These are phyloP conservation scores for Anastatus disparis DNA, from an alignment of 1,140 invertebrate genomes.

Conservation along the genomic window DNA sequence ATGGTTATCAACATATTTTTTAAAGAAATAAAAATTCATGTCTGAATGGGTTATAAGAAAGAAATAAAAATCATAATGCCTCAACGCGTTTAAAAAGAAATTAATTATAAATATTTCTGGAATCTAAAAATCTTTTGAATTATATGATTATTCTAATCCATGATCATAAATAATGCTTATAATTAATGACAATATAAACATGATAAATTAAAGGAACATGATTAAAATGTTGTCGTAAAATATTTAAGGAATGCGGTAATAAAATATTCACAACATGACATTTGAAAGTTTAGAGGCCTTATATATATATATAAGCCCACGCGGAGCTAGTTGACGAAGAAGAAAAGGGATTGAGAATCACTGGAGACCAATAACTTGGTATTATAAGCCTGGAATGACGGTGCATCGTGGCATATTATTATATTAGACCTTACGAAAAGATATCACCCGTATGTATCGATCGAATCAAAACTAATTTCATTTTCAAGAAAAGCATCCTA, in stretches of 20 bases:
- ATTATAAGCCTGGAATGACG: constrained; percentile 52
- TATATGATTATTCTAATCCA: too few relatives aligned
- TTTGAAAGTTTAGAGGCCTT: not conserved
- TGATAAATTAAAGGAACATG: not conserved
- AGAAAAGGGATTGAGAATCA: constrained; percentile 41
- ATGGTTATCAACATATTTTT: too few relatives aligned
- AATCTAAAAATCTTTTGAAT: too few relatives aligned
- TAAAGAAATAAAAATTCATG: too few relatives aligned
- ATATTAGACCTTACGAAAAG: constrained; percentile 47
- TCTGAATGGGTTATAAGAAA: too few relatives aligned
- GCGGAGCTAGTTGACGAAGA: not conserved
- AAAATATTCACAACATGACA: not conserved
- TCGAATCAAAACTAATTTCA: constrained; percentile 56
- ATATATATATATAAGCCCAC: not conserved
- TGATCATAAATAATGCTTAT: not conserved
- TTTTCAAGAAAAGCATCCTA: constrained; percentile 52
- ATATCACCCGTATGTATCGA: constrained; percentile 48
- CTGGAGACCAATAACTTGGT: constrained; percentile 49
- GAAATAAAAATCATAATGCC: too few relatives aligned
- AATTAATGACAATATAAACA: too few relatives aligned
- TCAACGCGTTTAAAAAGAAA: too few relatives aligned
- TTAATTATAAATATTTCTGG: too few relatives aligned
- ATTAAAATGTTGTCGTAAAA: constrained; percentile 26
- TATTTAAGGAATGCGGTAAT: constrained; percentile 19
- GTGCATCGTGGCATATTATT: constrained; percentile 47